Conservation (phyloP, 2,113 vertebrate species). For the Petromus typicus region DNA sequence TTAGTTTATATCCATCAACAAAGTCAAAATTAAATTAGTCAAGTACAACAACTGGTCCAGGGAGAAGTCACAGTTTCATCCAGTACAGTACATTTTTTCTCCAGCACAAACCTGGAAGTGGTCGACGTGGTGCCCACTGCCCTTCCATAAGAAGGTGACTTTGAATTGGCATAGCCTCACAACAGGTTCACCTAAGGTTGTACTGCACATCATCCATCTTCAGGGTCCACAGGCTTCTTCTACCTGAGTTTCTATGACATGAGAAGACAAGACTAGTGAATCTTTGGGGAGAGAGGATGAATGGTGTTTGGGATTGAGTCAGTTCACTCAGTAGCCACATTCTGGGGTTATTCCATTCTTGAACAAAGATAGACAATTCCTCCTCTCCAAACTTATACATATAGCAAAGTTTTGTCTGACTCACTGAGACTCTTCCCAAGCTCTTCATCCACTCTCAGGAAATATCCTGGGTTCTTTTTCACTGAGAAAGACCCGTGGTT, state of each 20-base stretch:
- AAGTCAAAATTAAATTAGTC: background rate
- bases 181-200: background rate
- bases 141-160: background rate
- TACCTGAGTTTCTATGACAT: background rate
- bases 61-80: background rate
- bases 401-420: background rate
- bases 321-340: background rate
- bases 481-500: background rate
- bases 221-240: background rate
- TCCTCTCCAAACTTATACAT: background rate
- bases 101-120: rapidly evolving
- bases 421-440: background rate
- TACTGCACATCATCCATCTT: background rate
- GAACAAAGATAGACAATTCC: background rate
- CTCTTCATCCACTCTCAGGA: background rate
- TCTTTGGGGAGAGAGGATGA: background rate
- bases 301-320: background rate
- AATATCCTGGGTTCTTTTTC: background rate
- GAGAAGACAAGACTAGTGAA: background rate
- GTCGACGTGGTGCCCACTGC: background rate
- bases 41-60: background rate
- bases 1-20: background rate
- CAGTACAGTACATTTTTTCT: background rate
- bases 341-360: background rate
- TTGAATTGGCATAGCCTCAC: background rate